Evolutionary conservation across 2,113 vertebrate genomes (phyloP), one percentile per base, ranked within the genome.

Genomic region (human): DNA sequence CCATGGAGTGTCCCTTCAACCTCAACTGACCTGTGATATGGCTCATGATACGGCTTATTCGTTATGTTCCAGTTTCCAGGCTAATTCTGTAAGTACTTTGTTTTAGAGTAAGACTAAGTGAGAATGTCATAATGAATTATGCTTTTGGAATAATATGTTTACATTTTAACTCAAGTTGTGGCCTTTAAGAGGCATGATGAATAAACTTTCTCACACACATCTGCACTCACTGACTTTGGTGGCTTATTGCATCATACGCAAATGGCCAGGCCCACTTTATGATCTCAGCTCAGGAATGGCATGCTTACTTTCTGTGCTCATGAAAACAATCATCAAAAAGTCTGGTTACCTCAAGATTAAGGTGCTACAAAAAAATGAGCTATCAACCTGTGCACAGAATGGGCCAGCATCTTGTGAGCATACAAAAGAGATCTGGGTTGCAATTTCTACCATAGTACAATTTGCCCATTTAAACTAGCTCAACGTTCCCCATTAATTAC

Each of bases 401-500:
- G 43, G 30, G 52, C 72, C 73, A 70, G 9, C 27, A 92, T 78
- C 64, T 86, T 87, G 18, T 1, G 35, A 98, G 70, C 14, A 93
- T 50, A 20, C 35, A 95, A 43, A 83, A 96, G 76, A 96, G 20
- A 75, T 89, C 38, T 13, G 38, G 45, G 40, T 70, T 75, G 25
- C 72, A 80, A 52, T 3, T 96, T 89, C 81, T 96, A 61, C 70
- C 50, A 59, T 64, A 38, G 86, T 70, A 5, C 8, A 84, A 78
- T 79, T 88, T 97, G 59, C 86, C 76, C 45, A 80, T 68, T 68
- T 82, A 38, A 45, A 81, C 40, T 79, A 98, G 30, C 23, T 38
- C 97, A 79, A 85, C 48, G 27, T 86, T 93, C 93, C 81, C 96
- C n/a, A 48, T 61, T 23, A 25, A 93, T 48, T 45, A 97, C 80